Evolutionary conservation across 2,113 vertebrate species (phyloP).

Genomic region (Phainopepla nitens): DNA sequence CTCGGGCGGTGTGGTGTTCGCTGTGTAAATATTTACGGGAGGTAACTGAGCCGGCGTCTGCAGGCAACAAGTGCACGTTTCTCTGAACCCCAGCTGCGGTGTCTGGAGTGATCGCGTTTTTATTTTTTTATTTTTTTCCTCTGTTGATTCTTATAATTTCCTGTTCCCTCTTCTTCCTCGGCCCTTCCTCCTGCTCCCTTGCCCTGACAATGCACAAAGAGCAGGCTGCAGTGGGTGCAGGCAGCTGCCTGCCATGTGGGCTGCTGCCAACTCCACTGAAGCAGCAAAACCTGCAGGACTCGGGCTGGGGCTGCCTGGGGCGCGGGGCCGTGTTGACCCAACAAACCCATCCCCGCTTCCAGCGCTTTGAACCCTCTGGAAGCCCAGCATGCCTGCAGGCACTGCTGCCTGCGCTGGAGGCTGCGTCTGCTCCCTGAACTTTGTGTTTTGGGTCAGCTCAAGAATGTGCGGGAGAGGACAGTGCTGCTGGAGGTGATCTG

Average conservation of each 20-base stretch:
- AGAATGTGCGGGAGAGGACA: neutral
- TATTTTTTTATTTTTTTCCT: neutral
- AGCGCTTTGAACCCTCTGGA: neutral
- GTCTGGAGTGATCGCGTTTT: neutral
- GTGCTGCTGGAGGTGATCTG: neutral
- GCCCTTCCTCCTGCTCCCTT: neutral
- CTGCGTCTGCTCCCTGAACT: constrained; percentile 7
- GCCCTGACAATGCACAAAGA: constrained; percentile 53
- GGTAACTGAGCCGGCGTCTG: neutral
- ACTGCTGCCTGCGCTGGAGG: neutral
- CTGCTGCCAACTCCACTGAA: constrained; percentile 44
- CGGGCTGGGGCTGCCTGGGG: neutral
- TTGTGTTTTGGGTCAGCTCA: constrained; percentile 23
- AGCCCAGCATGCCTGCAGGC: neutral
- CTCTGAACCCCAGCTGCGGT: neutral
- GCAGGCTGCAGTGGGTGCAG: constrained; percentile 49
- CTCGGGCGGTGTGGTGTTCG: neutral
- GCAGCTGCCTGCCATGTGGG: constrained; percentile 48
- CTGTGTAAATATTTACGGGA: neutral
- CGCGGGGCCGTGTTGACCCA: neutral
- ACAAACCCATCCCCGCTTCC: neutral
- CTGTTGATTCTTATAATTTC: neutral
- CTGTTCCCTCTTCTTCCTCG: neutral
- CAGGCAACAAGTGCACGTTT: constrained; percentile 29
- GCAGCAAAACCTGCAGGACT: constrained; percentile 15